Evolutionary conservation across 2,888 invertebrate species (phyloP).

Genomic region (Hypena proboscidalis): DNA sequence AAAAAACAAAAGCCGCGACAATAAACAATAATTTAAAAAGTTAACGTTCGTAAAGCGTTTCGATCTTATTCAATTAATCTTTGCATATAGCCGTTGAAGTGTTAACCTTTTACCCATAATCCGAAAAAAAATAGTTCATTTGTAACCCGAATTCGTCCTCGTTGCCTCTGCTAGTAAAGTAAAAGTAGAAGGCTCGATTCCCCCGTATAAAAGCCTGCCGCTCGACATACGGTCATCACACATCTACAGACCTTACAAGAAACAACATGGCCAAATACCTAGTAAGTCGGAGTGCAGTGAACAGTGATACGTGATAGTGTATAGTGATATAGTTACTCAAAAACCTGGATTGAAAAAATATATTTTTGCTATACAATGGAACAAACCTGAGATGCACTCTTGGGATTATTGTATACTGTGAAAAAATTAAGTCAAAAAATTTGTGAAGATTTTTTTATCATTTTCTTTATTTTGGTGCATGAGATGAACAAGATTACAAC

Average conservation of each 20-base stretch:
- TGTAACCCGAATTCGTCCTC: constrained; percentile 73
- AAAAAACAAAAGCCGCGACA: neutral
- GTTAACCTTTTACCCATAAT: constrained; percentile 39
- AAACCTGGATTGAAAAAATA: constrained; percentile 7
- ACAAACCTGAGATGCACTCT: neutral
- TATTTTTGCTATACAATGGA: neutral
- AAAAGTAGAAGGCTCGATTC: constrained; percentile 75
- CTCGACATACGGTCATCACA: constrained; percentile 63
- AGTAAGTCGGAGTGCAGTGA: constrained; percentile 83
- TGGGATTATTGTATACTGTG: no score
- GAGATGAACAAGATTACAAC: neutral
- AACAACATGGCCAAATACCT: constrained; percentile 80
- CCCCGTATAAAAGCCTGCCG: constrained; percentile 72
- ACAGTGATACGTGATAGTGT: constrained; percentile 37
- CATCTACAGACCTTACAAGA: constrained; percentile 61
- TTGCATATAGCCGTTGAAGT: no score
- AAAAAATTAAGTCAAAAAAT: no score
- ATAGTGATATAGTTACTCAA: constrained; percentile 18
- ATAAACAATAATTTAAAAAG: no score
- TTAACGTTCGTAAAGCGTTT: no score
- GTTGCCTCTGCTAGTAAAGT: constrained; percentile 64
- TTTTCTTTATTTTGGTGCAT: no score
- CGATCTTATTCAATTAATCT: no score
- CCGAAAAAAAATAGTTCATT: constrained; percentile 65
- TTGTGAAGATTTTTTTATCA: no score